Percentiles rank a stretch among this genome's conserved stretches.
Evolutionary conservation across 2,888 invertebrate genomes (phyloP).

Genomic region (Drosophila neutralis): DNA sequence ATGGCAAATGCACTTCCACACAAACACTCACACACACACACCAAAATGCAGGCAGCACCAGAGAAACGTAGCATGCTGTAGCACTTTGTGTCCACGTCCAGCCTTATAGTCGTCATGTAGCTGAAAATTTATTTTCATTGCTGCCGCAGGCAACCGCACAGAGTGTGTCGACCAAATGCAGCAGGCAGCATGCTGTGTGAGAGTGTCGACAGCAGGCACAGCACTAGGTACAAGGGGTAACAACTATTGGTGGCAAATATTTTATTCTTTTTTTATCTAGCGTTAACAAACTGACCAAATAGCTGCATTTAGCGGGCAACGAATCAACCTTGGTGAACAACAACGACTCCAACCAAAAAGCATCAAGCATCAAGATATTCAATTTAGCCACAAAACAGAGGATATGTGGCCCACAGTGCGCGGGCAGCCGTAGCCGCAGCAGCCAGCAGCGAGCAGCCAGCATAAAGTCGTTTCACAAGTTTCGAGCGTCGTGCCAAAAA

Average conservation of each 20-base stretch:
- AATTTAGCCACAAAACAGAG: background rate
- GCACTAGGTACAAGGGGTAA: constrained; percentile 7
- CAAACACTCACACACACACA: constrained; percentile 30
- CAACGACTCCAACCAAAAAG: background rate
- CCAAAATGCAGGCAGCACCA: background rate
- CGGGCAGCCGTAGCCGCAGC: constrained; percentile 31
- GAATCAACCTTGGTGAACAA: background rate
- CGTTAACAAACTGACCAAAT: background rate
- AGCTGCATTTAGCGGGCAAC: background rate
- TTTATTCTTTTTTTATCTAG: background rate
- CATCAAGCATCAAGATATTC: background rate
- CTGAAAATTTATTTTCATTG: constrained; percentile 77
- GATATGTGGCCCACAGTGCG: constrained; percentile 15
- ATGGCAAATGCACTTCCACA: constrained; percentile 65
- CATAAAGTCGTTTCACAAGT: constrained; percentile 40
- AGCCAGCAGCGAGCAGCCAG: constrained; percentile 31
- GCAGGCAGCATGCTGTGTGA: constrained; percentile 2
- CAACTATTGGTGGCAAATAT: background rate
- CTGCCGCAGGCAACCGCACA: constrained; percentile 69
- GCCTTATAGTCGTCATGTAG: constrained; percentile 75
- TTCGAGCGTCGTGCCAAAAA: constrained; percentile 37
- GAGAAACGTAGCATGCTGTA: constrained; percentile 50
- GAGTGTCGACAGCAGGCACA: constrained; percentile 24
- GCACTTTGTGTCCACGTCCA: constrained; percentile 74
- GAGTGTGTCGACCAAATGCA: constrained; percentile 22